phyloP scores from a whole-genome alignment of 2,888 invertebrate species.

The Amphiduros pacificus region DNA sequence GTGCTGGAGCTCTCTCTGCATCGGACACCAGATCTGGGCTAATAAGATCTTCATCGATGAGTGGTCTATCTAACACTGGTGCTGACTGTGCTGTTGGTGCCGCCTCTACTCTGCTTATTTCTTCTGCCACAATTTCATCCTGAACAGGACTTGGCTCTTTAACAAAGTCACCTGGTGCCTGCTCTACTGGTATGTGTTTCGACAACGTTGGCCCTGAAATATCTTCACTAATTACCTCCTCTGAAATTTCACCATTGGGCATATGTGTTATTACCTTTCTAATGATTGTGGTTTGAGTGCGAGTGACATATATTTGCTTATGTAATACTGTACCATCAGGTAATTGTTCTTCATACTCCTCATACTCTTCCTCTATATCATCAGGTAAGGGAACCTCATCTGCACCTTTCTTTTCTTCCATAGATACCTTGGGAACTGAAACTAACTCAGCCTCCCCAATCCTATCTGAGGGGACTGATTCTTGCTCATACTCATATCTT shows the following conservation, averaged over 20 bases:
- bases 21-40: not conserved
- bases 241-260: not conserved
- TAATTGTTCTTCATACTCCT: constrained; percentile 9
- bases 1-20: not conserved
- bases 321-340: constrained; percentile 13
- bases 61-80: not conserved
- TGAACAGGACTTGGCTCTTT: constrained; percentile 2
- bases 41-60: not conserved
- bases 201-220: constrained; percentile 4
- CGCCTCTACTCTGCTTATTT: not conserved
- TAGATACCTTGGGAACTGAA: not conserved
- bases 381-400: not conserved
- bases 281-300: not conserved
- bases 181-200: not conserved
- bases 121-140: not conserved
- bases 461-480: not conserved
- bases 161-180: not conserved
- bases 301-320: not conserved
- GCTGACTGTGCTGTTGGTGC: not conserved
- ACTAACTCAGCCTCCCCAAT: not conserved
- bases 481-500: too few relatives aligned
- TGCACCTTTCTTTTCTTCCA: not conserved
- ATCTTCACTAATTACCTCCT: constrained; percentile 11
- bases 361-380: not conserved
- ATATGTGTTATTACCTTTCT: not conserved